These are phyloP conservation scores for Acronicta alni DNA, from an alignment of 2,888 invertebrate genomes.

Conservation along the genomic window DNA sequence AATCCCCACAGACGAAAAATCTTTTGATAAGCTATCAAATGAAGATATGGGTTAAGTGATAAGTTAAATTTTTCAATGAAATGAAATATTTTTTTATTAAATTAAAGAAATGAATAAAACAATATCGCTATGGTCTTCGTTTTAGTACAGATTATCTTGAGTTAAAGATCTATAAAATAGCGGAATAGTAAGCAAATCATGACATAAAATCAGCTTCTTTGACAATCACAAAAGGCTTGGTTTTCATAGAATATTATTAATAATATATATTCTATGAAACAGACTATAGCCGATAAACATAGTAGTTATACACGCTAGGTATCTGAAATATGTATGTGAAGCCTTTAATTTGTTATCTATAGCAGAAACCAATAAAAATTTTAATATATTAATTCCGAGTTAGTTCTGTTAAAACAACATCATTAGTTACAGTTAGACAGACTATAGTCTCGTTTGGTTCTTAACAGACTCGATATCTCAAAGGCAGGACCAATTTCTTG, in stretches of 20 bases:
- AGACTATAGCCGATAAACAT: too few species aligned
- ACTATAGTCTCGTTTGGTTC: background rate
- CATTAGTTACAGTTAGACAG: background rate
- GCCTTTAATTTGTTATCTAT: too few species aligned
- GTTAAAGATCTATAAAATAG: too few species aligned
- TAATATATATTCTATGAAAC: too few species aligned
- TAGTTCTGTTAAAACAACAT: slow-evolving; percentile 2
- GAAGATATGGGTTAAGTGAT: slow-evolving; percentile 14
- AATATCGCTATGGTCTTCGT: background rate
- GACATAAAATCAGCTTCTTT: too few species aligned
- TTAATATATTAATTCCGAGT: background rate
- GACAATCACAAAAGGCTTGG: too few species aligned
- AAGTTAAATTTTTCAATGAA: slow-evolving; percentile 13
- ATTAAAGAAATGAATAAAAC: slow-evolving; percentile 2
- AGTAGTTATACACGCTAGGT: too few species aligned
- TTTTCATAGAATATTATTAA: too few species aligned
- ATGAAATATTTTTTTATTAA: background rate
- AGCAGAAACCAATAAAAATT: too few species aligned
- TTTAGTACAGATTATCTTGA: background rate
- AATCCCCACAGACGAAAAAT: slow-evolving; percentile 20
- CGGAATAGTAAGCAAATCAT: too few species aligned
- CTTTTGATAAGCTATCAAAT: slow-evolving; percentile 29
- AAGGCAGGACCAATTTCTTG: slow-evolving; percentile 8
- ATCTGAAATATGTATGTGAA: too few species aligned
- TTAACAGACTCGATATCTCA: slow-evolving; percentile 5